Percentiles rank a stretch among this genome's conserved stretches.
Evolutionary conservation across 2,113 vertebrate species (phyloP).

Genomic region (Oryzias curvinotus): DNA sequence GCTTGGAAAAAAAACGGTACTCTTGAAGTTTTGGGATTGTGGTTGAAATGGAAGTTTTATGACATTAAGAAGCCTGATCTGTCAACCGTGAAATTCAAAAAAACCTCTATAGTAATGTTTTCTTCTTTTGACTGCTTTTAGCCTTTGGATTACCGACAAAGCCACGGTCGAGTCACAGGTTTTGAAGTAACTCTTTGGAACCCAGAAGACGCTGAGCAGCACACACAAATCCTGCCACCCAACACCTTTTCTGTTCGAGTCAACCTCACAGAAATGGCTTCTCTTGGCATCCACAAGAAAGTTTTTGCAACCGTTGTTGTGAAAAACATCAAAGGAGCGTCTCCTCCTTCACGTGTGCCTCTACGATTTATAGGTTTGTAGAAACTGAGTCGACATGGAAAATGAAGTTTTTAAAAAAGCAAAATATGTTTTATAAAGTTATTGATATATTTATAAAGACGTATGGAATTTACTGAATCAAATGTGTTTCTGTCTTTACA

Average conservation of each 20-base stretch:
- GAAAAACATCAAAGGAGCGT: constrained; percentile 54
- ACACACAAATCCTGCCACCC: constrained; percentile 10
- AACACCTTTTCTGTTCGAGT: constrained; percentile 26
- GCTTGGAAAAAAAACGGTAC: too few species aligned
- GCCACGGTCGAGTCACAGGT: constrained; percentile 61
- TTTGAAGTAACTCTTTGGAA: constrained; percentile 68
- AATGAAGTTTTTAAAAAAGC: neutral
- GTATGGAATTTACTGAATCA: neutral
- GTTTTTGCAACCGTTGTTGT: constrained; percentile 57
- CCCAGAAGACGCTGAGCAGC: constrained; percentile 29
- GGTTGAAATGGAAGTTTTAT: too few species aligned
- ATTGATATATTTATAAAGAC: neutral
- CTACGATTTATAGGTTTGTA: constrained; percentile 57
- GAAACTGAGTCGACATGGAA: neutral
- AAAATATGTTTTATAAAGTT: neutral
- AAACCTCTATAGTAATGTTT: neutral
- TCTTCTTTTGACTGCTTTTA: constrained; percentile 23
- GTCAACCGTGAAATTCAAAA: neutral
- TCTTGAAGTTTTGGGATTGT: too few species aligned
- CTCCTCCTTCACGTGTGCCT: constrained; percentile 48
- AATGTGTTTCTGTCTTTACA: constrained; percentile 32
- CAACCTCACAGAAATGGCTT: constrained; percentile 50
- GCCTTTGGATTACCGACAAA: constrained; percentile 62
- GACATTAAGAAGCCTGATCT: neutral
- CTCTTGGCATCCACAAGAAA: constrained; percentile 16